Percentiles rank a stretch among this genome's conserved stretches.
Conservation (phyloP, 2,113 vertebrate species). For the Mus pahari region DNA sequence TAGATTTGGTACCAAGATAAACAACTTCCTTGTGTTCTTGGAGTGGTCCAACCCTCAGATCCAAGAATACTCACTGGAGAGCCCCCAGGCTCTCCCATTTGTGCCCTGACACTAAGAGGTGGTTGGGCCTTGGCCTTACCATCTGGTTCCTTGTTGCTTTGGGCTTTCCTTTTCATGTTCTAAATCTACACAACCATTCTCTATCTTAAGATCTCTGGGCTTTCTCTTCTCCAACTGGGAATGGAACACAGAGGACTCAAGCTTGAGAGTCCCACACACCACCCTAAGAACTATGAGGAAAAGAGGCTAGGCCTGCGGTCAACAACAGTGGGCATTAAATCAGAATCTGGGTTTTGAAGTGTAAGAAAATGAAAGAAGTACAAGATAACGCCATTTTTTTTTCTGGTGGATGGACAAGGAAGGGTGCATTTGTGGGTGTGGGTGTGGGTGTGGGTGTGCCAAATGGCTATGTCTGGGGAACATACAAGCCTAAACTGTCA, state of each 20-base stretch:
- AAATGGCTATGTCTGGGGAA: background rate
- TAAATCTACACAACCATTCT: background rate
- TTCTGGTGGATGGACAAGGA: background rate
- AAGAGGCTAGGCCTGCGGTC: background rate
- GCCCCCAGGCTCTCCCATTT: too few relatives aligned
- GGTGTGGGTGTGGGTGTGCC: too few relatives aligned
- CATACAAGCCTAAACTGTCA: background rate
- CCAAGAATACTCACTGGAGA: background rate
- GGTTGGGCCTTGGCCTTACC: background rate
- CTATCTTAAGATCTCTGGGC: background rate
- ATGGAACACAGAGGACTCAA: background rate
- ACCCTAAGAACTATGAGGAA: background rate
- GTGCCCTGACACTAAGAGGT: background rate
- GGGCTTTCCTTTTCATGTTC: background rate
- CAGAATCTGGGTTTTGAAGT: background rate
- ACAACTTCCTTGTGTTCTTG: fast-evolving
- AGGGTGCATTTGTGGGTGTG: background rate
- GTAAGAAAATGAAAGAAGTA: background rate
- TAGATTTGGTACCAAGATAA: background rate
- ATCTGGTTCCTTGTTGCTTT: background rate
- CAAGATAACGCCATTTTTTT: background rate
- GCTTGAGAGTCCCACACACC: fast-evolving
- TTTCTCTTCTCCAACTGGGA: background rate
- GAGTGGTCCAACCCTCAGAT: background rate
- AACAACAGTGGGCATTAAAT: background rate